A percentile compares a stretch with the other conserved stretches of the same genome.
phyloP scores from a whole-genome alignment of 92 coral and sea anemone genomes.

The Phenganax subtilis region DNA sequence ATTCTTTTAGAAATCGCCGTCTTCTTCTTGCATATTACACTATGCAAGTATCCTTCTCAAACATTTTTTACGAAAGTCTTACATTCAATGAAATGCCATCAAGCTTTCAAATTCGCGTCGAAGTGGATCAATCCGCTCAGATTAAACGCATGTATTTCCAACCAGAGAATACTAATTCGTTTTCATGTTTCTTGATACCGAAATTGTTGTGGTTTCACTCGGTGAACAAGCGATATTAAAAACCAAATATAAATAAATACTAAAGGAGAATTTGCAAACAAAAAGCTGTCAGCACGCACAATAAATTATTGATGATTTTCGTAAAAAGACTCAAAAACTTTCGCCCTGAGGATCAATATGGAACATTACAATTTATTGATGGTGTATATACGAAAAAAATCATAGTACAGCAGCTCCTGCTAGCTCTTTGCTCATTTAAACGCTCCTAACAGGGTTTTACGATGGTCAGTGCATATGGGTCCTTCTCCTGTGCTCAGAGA shows the following conservation, averaged over 20 bases:
- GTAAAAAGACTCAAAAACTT: background rate
- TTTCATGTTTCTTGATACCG: slow-evolving; percentile 31
- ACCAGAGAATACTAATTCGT: slow-evolving; percentile 30
- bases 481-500: too few species aligned
- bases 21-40: background rate
- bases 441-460: too few species aligned
- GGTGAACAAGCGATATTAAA: slow-evolving; percentile 25
- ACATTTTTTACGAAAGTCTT: background rate
- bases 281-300: background rate
- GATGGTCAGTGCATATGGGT: too few species aligned
- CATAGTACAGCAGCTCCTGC: too few species aligned
- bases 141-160: slow-evolving; percentile 20
- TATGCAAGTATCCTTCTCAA: background rate
- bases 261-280: background rate
- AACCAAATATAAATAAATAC: slow-evolving; percentile 16
- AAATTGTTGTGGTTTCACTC: slow-evolving; percentile 33
- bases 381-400: background rate
- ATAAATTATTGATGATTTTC: slow-evolving; percentile 19
- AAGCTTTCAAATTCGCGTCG: background rate
- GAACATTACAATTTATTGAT: too few species aligned
- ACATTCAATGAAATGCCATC: background rate
- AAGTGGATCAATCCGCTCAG: slow-evolving; percentile 13
- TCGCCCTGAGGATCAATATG: background rate
- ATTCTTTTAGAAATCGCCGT: background rate
- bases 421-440: too few species aligned